Evolutionary conservation across 92 coral and sea anemone species (phyloP).

Genomic region (Chrysogorgia sp.): DNA sequence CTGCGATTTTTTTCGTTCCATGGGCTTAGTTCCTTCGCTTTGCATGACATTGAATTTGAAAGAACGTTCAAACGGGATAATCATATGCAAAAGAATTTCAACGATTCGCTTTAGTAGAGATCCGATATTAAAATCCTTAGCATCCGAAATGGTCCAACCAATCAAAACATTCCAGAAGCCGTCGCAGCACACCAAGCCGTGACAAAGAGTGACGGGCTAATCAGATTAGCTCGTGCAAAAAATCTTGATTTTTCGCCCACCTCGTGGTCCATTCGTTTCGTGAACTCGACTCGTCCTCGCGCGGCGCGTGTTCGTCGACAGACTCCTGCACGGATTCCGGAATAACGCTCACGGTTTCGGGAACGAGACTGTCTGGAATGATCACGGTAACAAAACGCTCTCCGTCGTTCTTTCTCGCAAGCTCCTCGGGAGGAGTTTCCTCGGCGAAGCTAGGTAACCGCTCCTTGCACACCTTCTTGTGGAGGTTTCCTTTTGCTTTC

Average conservation of each 20-base stretch:
- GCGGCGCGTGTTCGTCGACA: neutral
- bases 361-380: constrained; percentile 23
- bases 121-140: too few species aligned
- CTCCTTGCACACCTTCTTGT: constrained; percentile 1
- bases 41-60: too few species aligned
- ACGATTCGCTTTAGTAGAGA: too few species aligned
- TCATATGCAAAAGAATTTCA: too few species aligned
- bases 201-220: too few species aligned
- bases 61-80: too few species aligned
- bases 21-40: too few species aligned
- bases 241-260: constrained; percentile 1
- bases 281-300: constrained; percentile 6
- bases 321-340: constrained; percentile 10
- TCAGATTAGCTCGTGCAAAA: constrained; percentile 32
- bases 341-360: constrained; percentile 16
- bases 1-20: too few species aligned
- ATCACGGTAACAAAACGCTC: neutral
- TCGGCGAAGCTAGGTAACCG: constrained; percentile 14
- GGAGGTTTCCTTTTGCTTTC: neutral
- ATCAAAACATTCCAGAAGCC: too few species aligned
- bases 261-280: neutral
- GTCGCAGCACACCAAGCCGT: too few species aligned
- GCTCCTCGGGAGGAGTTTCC: constrained; percentile 11
- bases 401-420: neutral
- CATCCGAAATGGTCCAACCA: too few species aligned